These are phyloP conservation scores for Lepas anatifera DNA, from an alignment of 2,888 invertebrate species.

Conservation along the genomic window DNA sequence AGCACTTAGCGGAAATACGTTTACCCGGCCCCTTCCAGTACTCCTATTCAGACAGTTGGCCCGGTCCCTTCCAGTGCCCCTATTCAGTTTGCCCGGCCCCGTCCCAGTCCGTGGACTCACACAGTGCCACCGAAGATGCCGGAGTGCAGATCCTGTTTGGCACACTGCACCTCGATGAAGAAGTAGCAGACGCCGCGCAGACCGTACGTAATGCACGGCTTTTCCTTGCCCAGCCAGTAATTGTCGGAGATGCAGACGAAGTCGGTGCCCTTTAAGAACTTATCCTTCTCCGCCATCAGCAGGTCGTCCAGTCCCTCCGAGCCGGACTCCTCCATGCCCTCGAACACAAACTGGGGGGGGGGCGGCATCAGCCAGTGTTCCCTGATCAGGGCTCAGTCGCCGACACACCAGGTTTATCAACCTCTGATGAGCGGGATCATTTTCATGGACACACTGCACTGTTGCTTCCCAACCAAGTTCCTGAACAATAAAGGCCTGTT, in stretches of 20 bases:
- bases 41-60: no score
- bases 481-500: no score
- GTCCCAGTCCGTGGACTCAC: slow-evolving; percentile 38
- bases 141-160: slow-evolving; percentile 86
- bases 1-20: no score
- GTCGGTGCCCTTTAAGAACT: slow-evolving; percentile 67
- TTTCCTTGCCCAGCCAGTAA: slow-evolving; percentile 95
- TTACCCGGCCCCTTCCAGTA: no score
- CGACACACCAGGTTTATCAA: no score
- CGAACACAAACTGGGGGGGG: slow-evolving; percentile 62
- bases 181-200: slow-evolving; percentile 89
- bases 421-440: no score
- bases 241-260: slow-evolving; percentile 97
- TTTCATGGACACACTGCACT: no score
- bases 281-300: slow-evolving; percentile 53
- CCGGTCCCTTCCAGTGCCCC: no score
- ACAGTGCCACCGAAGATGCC: slow-evolving; percentile 92
- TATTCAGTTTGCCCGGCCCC: no score
- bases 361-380: no score
- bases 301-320: slow-evolving; percentile 89
- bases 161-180: slow-evolving; percentile 67
- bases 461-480: no score
- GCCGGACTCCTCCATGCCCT: slow-evolving; percentile 98
- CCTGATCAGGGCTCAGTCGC: no score
- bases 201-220: slow-evolving; percentile 95